A percentile compares a stretch with the other conserved stretches of the same genome.
Conservation (phyloP, 1,140 invertebrate genomes). For the Cryptotermes secundus region DNA sequence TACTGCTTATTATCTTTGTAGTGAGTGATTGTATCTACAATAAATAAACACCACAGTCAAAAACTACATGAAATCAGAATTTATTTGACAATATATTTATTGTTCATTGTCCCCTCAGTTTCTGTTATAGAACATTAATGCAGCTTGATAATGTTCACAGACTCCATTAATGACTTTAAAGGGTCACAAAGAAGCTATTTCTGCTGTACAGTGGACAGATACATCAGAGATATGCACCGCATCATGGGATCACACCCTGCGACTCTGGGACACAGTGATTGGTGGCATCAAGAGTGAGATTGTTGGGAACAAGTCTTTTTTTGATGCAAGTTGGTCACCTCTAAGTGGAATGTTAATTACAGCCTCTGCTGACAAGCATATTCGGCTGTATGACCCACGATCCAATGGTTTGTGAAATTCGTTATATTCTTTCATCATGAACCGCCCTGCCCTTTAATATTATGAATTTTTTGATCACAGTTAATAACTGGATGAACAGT, state of each 20-base stretch:
- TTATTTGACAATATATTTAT: too few species aligned
- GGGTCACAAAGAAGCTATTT: conserved; percentile 90
- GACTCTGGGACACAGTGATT: conserved; percentile 90
- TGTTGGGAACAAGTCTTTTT: conserved; percentile 87
- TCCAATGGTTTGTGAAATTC: conserved; percentile 62
- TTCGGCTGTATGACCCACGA: conserved; percentile 89
- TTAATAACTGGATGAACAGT: too few species aligned
- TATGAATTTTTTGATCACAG: too few species aligned
- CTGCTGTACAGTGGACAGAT: conserved; percentile 80
- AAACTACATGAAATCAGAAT: too few species aligned
- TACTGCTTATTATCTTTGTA: too few species aligned
- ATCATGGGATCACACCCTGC: conserved; percentile 94
- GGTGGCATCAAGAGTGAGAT: conserved; percentile 80
- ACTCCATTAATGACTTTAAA: conserved; percentile 84
- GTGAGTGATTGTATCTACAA: too few species aligned
- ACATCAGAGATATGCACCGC: conserved; percentile 76
- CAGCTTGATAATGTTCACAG: conserved; percentile 51
- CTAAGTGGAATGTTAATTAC: conserved; percentile 74
- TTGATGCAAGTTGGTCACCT: conserved; percentile 81
- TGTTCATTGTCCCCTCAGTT: too few species aligned
- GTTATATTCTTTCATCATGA: neutral
- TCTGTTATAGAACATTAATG: neutral
- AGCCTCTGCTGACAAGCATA: conserved; percentile 84
- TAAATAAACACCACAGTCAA: too few species aligned
- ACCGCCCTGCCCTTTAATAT: too few species aligned